These are phyloP conservation scores for Chunga burmeisteri DNA, from an alignment of 2,113 vertebrate genomes.

Conservation along the genomic window DNA sequence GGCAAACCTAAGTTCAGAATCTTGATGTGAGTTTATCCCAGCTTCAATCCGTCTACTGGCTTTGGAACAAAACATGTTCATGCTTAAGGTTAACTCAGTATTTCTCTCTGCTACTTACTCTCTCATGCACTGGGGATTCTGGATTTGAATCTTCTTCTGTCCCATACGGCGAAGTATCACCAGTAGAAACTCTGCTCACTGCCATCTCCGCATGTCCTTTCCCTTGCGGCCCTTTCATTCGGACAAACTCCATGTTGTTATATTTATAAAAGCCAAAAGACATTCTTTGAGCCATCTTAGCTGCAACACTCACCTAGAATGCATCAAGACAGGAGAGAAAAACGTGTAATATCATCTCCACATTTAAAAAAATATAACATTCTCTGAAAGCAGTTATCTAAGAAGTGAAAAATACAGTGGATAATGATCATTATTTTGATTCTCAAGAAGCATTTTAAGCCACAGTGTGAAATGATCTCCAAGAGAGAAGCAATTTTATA, in stretches of 20 bases:
- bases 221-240: constrained; percentile 98
- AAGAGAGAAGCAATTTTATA: background rate
- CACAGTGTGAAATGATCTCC: background rate
- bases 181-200: constrained; percentile 91
- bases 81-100: background rate
- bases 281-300: constrained; percentile 98
- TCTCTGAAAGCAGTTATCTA: background rate
- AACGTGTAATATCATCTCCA: background rate
- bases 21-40: background rate
- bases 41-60: background rate
- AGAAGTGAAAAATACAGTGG: background rate
- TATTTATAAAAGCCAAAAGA: constrained; percentile 98
- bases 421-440: background rate
- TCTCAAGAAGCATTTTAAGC: background rate
- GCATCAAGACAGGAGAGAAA: background rate
- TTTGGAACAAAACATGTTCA: background rate
- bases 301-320: constrained; percentile 91
- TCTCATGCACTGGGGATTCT: constrained; percentile 88
- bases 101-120: constrained; percentile 78
- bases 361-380: background rate
- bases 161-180: constrained; percentile 91
- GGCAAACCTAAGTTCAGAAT: background rate
- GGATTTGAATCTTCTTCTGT: constrained; percentile 90
- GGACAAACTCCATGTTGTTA: constrained; percentile 98
- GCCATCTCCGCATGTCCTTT: constrained; percentile 99